Conservation (phyloP, 2,797 vertebrate species). For the Eutrigla gurnardus region DNA sequence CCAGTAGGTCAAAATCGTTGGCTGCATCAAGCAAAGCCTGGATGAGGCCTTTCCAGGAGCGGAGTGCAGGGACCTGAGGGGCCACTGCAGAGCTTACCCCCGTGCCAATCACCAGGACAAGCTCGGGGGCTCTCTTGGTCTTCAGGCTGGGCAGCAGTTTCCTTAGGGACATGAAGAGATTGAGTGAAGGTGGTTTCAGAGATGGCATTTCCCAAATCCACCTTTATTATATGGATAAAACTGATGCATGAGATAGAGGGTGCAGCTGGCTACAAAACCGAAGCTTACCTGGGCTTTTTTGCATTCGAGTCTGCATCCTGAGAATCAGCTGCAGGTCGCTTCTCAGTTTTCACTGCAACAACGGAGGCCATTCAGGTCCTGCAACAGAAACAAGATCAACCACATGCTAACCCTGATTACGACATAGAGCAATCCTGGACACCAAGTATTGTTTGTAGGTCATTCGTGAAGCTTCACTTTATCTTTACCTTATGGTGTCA, state of each 20-base stretch:
- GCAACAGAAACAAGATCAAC: conserved; percentile 39
- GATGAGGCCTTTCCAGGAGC: conserved; percentile 97
- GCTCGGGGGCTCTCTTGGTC: conserved; percentile 93
- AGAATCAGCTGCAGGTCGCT: conserved; percentile 82
- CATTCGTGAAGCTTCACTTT: neutral
- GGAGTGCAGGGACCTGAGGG: conserved; percentile 94
- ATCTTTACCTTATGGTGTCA: neutral
- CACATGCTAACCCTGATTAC: conserved; percentile 2
- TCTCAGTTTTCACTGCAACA: conserved; percentile 84
- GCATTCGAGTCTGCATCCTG: conserved; percentile 90
- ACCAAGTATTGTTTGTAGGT: neutral
- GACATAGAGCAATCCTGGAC: neutral
- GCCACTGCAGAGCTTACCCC: conserved; percentile 96
- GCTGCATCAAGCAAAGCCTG: conserved; percentile 95
- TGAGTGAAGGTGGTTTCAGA: conserved; percentile 43
- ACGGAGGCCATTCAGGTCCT: conserved; percentile 87
- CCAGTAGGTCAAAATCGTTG: conserved; percentile 94
- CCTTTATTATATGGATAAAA: neutral
- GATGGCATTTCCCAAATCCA: conserved; percentile 50
- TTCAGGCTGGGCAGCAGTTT: conserved; percentile 96
- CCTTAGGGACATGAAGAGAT: conserved; percentile 79
- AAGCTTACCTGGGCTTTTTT: conserved; percentile 93
- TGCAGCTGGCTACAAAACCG: conserved; percentile 2
- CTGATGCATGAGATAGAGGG: neutral
- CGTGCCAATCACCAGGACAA: conserved; percentile 95